These are phyloP conservation scores for Cyphomyrmex costatus DNA, from an alignment of 1,140 invertebrate species.

Conservation along the genomic window DNA sequence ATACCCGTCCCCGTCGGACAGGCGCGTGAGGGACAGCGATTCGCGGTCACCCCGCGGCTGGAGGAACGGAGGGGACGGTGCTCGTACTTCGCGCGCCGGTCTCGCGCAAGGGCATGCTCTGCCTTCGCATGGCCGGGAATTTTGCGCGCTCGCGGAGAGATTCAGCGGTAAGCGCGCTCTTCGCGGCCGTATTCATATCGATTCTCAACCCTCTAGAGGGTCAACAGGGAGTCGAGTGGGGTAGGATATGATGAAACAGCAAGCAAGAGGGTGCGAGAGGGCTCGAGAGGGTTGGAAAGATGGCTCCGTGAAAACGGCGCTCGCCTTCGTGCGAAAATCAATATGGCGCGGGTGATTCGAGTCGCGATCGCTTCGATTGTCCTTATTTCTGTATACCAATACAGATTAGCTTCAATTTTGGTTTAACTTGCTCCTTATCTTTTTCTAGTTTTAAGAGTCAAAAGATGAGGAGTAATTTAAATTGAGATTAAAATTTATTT, in stretches of 20 bases:
- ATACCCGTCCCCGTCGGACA: slow-evolving; percentile 21
- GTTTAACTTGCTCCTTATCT: no score
- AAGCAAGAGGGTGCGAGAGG: neutral
- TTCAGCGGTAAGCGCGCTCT: slow-evolving; percentile 61
- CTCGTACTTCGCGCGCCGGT: slow-evolving; percentile 14
- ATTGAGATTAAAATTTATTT: no score
- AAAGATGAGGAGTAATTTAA: no score
- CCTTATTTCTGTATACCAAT: no score
- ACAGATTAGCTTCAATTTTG: no score
- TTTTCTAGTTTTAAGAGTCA: no score
- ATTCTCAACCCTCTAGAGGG: slow-evolving; percentile 76
- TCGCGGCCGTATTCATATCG: slow-evolving; percentile 82
- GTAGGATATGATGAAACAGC: slow-evolving; percentile 42
- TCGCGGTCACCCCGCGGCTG: slow-evolving; percentile 13
- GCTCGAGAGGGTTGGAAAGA: neutral
- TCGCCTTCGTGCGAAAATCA: slow-evolving; percentile 63
- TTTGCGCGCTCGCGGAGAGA: slow-evolving; percentile 62
- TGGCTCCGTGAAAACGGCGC: slow-evolving; percentile 34
- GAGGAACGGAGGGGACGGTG: neutral
- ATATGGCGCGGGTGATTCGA: slow-evolving; percentile 65
- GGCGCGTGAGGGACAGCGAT: neutral
- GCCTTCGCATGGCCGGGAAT: slow-evolving; percentile 42
- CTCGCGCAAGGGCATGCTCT: slow-evolving; percentile 36
- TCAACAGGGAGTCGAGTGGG: slow-evolving; percentile 67
- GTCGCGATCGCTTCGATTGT: neutral